Percentiles rank a stretch among this genome's conserved stretches.
phyloP scores from a whole-genome alignment of 1,140 invertebrate species.

The Ostrea denselamellosa region DNA sequence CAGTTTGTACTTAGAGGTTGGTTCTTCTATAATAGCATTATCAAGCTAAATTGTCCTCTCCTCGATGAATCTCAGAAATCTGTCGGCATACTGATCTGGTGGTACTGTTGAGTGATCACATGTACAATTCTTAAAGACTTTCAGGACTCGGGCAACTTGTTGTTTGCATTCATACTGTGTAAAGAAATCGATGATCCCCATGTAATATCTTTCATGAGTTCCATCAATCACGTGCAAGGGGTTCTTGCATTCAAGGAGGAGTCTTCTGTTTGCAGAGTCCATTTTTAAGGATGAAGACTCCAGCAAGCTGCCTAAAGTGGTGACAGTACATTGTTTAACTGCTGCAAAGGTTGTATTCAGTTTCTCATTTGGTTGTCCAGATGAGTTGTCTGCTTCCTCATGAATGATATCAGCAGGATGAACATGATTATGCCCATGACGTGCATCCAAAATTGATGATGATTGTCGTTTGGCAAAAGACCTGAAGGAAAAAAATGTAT shows the following conservation, averaged over 20 bases:
- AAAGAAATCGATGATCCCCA: slow-evolving; percentile 69
- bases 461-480: slow-evolving; percentile 22
- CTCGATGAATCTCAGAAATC: slow-evolving; percentile 63
- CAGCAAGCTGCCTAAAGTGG: slow-evolving; percentile 15
- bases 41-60: slow-evolving; percentile 47
- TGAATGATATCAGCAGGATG: background rate
- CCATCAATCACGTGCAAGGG: slow-evolving; percentile 69
- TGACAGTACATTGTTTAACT: background rate
- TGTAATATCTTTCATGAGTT: slow-evolving; percentile 60
- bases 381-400: background rate
- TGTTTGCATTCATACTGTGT: slow-evolving; percentile 63
- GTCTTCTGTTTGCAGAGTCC: slow-evolving; percentile 54
- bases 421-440: slow-evolving; percentile 10
- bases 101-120: slow-evolving; percentile 66
- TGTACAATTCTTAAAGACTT: slow-evolving; percentile 61
- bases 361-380: background rate
- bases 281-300: slow-evolving; percentile 12
- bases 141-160: slow-evolving; percentile 57
- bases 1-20: too few relatives aligned
- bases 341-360: background rate
- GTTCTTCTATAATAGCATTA: too few relatives aligned
- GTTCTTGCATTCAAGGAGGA: slow-evolving; percentile 64
- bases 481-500: background rate
- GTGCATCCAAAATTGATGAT: background rate
- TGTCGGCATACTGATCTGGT: slow-evolving; percentile 58